These are phyloP conservation scores for Athalia cordata DNA, from an alignment of 2,888 invertebrate genomes.

Conservation along the genomic window DNA sequence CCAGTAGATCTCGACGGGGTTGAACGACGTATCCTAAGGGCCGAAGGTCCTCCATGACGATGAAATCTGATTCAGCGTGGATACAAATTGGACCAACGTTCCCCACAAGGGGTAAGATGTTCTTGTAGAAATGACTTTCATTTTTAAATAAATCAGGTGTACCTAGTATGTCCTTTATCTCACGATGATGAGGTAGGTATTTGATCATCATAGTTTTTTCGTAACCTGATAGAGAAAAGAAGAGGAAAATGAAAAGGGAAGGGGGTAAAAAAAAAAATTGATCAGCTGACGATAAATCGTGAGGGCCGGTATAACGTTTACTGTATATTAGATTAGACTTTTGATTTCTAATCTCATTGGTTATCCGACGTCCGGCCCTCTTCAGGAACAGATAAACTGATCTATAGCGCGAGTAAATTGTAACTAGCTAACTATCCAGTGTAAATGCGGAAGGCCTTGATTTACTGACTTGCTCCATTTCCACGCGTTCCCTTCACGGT, in stretches of 20 bases:
- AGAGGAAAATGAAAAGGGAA: neutral
- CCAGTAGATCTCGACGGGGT: conserved; percentile 56
- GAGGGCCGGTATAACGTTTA: too few relatives aligned
- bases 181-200: conserved; percentile 51
- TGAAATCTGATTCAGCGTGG: conserved; percentile 53
- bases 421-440: neutral
- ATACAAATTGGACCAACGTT: conserved; percentile 56
- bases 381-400: too few relatives aligned
- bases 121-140: conserved; percentile 58
- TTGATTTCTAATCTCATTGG: too few relatives aligned
- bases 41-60: conserved; percentile 62
- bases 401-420: too few relatives aligned
- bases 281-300: too few relatives aligned
- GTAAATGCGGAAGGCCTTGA: neutral
- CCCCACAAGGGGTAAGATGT: conserved; percentile 54
- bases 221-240: conserved; percentile 51
- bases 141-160: conserved; percentile 57
- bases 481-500: conserved; percentile 55
- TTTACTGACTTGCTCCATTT: conserved; percentile 56
- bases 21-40: conserved; percentile 54
- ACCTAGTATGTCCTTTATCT: conserved; percentile 47
- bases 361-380: too few relatives aligned
- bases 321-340: too few relatives aligned
- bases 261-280: too few relatives aligned
- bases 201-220: conserved; percentile 58